A percentile compares a stretch with the other conserved stretches of the same genome.
phyloP scores from a whole-genome alignment of 2,113 vertebrate species.

The Neotoma lepida region DNA sequence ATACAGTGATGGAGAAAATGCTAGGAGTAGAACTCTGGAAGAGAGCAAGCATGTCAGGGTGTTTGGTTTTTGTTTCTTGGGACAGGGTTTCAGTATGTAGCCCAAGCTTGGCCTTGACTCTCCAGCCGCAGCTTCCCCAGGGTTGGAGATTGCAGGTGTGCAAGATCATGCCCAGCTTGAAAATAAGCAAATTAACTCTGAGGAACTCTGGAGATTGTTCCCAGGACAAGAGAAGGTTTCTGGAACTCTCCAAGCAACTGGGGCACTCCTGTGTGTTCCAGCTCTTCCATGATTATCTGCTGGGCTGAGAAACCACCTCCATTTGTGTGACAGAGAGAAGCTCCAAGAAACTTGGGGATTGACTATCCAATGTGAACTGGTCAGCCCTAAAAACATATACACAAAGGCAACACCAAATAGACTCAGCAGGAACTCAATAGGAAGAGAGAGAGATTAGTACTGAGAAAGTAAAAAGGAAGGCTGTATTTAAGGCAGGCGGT shows the following conservation, averaged over 20 bases:
- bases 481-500: constrained; percentile 6
- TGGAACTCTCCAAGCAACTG: no score
- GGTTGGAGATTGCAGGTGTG: not conserved
- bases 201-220: not conserved
- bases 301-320: no score
- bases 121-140: not conserved
- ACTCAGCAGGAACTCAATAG: not conserved
- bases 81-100: not conserved
- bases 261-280: no score
- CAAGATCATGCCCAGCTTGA: no score
- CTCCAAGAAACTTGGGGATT: no score
- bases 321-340: no score
- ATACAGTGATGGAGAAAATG: not conserved
- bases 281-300: no score
- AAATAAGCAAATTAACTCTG: no score
- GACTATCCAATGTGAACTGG: no score
- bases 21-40: not conserved
- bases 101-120: not conserved
- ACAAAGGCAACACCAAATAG: no score
- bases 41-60: not conserved
- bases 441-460: not conserved
- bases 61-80: not conserved
- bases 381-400: no score
- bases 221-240: no score
- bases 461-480: constrained; percentile 3